Base-by-base conservation (phyloP, 2,888 invertebrate species). In the Orthosia gracilis region DNA sequence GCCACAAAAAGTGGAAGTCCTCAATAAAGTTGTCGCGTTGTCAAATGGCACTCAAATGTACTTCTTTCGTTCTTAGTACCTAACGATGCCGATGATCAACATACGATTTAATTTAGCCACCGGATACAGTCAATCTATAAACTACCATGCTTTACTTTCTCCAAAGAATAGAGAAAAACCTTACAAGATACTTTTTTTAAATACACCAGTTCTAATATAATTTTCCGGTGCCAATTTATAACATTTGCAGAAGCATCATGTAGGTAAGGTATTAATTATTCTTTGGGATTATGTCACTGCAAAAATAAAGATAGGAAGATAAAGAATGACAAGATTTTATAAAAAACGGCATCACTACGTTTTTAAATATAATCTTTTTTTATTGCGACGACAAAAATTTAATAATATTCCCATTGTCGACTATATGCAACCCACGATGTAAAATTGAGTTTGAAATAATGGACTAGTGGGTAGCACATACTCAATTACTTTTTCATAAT, bases 21-120 rank as follows among this genome's bases (percentile, higher is more conserved):
- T 70, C 87, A 79, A 81, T 84, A 83, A 67, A 72, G 86, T 88
- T 88, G 88, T 89, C 87, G 89, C 86, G 85, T 90, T 86, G 87
- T 91, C 89, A 88, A 92, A 95, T 95, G 94, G 94, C 94, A 95
- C 94, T 91, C 87, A 88, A 91, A 90, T 94, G 94, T 94, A 94
- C 94, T 94, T 94, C 82, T 82, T 84, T 82, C 82, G 74, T 78
- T 80, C 76, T 80, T 86, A 87, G 77, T 79, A 82, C 78, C 77
- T 82, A 85, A 78, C 63, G 67, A 77, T 78, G 77, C 80, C 57
- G 67, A 76, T 69, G 31, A 75, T 23, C 70, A 69, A 71, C 70
- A 26, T 45, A 73, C n/a, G n/a, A n/a, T n/a, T 74, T 52, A 58
- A 73, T 68, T 70, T 52, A 71, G 74, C 76, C 73, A 78, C 57